Conservation (phyloP, 2,888 invertebrate species). For the Entomobrya multifasciata region DNA sequence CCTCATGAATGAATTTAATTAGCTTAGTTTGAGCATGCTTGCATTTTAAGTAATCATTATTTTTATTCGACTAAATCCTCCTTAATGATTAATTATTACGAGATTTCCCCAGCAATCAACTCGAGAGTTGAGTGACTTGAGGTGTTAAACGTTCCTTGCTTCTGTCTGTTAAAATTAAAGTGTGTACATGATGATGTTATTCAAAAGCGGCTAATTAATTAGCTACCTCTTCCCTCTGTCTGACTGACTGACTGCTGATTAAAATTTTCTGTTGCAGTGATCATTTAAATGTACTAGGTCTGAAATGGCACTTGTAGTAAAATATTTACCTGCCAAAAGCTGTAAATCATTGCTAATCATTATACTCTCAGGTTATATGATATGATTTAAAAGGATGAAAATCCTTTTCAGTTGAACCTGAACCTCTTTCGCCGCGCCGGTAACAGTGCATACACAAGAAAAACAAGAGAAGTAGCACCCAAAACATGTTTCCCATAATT, state of each 20-base stretch:
- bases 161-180: too few relatives aligned
- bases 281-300: not conserved
- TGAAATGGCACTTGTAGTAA: not conserved
- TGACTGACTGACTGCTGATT: not conserved
- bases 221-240: not conserved
- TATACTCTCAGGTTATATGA: not conserved
- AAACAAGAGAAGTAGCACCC: slow-evolving; percentile 26
- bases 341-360: slow-evolving; percentile 6
- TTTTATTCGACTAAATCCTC: not conserved
- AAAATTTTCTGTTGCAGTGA: slow-evolving; percentile 52
- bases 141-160: slow-evolving; percentile 1
- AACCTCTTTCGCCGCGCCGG: slow-evolving; percentile 9
- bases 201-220: not conserved
- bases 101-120: not conserved
- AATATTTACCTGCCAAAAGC: slow-evolving; percentile 34
- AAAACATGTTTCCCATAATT: slow-evolving; percentile 26
- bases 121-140: slow-evolving; percentile 21
- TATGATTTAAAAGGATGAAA: not conserved
- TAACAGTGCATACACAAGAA: not conserved
- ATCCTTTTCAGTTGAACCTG: slow-evolving; percentile 7
- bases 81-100: not conserved
- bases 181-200: too few relatives aligned
- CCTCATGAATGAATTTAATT: slow-evolving; percentile 22
- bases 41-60: slow-evolving; percentile 7
- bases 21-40: not conserved